Evolutionary conservation across 2,888 invertebrate genomes (phyloP).

Genomic region (Pachycephus smyrnensis): DNA sequence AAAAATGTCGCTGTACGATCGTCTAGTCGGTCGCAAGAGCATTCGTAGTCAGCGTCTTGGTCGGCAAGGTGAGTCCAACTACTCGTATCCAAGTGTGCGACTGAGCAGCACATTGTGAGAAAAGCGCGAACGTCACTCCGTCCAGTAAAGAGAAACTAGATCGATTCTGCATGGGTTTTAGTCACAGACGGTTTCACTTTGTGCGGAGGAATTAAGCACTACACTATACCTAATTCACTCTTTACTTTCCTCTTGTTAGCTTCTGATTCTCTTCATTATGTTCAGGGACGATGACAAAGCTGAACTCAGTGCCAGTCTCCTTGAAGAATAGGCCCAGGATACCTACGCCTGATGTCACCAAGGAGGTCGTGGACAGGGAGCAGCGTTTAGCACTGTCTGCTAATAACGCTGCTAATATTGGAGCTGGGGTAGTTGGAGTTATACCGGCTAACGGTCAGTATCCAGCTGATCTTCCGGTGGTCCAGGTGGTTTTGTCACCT

Average conservation of each 20-base stretch:
- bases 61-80: slow-evolving; percentile 73
- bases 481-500: slow-evolving; percentile 83
- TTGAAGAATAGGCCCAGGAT: slow-evolving; percentile 87
- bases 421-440: slow-evolving; percentile 77
- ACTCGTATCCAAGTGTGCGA: neutral
- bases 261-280: slow-evolving; percentile 31
- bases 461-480: slow-evolving; percentile 77
- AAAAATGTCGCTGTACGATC: slow-evolving; percentile 87
- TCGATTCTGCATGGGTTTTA: slow-evolving; percentile 6
- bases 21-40: slow-evolving; percentile 85
- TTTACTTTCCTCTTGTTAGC: slow-evolving; percentile 38
- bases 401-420: slow-evolving; percentile 64
- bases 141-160: slow-evolving; percentile 2
- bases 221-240: neutral
- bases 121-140: neutral
- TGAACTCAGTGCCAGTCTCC: slow-evolving; percentile 77
- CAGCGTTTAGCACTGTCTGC: slow-evolving; percentile 71
- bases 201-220: neutral
- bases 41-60: slow-evolving; percentile 77
- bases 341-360: slow-evolving; percentile 89
- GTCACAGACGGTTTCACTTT: slow-evolving; percentile 5
- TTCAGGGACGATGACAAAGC: slow-evolving; percentile 74
- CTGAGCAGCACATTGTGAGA: neutral
- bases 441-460: slow-evolving; percentile 70
- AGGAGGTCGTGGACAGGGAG: slow-evolving; percentile 81